Conservation (phyloP, 2,888 invertebrate genomes). For the Hydraecia micacea region DNA sequence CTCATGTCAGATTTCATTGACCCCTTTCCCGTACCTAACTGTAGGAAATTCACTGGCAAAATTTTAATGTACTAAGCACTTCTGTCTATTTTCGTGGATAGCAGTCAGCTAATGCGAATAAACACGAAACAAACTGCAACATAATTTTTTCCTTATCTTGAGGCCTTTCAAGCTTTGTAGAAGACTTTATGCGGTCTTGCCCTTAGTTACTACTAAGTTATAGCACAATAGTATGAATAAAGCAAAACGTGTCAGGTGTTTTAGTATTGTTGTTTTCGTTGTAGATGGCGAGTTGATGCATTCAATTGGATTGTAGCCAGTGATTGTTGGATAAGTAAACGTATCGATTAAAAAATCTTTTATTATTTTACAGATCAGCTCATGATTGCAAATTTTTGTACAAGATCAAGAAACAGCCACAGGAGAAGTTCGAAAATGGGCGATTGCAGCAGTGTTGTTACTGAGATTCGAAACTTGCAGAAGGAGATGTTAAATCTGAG, state of each 20-base stretch:
- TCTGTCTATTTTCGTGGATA: too few species aligned
- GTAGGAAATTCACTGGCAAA: neutral
- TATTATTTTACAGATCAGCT: constrained; percentile 12
- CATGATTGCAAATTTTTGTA: neutral
- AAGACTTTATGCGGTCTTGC: neutral
- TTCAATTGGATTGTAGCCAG: neutral
- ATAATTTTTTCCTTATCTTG: neutral
- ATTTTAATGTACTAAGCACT: neutral
- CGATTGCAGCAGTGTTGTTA: neutral
- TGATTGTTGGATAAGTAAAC: neutral
- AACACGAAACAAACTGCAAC: neutral
- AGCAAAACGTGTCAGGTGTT: neutral
- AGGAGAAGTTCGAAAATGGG: neutral
- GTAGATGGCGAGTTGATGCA: neutral
- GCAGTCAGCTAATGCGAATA: neutral
- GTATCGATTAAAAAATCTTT: neutral
- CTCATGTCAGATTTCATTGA: neutral
- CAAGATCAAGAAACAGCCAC: neutral
- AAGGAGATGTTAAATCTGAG: neutral
- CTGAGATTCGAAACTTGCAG: neutral
- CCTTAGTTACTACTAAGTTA: neutral
- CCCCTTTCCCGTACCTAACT: neutral
- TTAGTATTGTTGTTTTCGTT: neutral
- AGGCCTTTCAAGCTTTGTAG: neutral
- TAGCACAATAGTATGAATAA: neutral